Evolutionary conservation across 2,113 vertebrate species (phyloP), one percentile per base, ranked within the genome.

Genomic region (Sapajus apella): DNA sequence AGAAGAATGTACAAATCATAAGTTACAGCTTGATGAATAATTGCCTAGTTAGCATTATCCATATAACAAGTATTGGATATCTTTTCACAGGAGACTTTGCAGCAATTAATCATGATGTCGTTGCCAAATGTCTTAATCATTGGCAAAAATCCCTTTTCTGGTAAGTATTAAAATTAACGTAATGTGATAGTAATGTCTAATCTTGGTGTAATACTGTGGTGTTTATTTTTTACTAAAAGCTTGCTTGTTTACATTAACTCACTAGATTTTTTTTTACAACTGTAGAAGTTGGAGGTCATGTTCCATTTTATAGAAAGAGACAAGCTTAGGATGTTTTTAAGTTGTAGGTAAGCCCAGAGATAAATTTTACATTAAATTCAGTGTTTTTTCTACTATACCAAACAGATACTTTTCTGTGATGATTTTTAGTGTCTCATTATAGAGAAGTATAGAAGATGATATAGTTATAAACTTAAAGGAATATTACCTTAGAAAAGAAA

Each of bases 41-140:
- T 95, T 75, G 79, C 18, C 20, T 66, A 70, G 14, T 45, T 45
- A 87, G 8, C 47, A 85, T 87, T 95, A 87, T 18, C n/a, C 30
- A 9, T 87, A 35, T 20, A 87, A 40, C 93, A 87, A 90, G 23
- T 43, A 55, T 93, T 93, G 84, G 27, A 1, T 96, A 45, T 98
- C n/a, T 88, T 97, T 98, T 98, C 97, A 43, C 97, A 99, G 99
- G 99, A 99, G 97, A 99, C 97, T 94, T 99, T 99, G 96, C 99
- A 99, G 98, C 99, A 99, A 96, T 98, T 99, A 97, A 99, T 99
- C 92, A 99, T 99, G 99, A 99, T 99, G 99, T 99, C 99, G 97
- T 98, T 99, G 97, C 99, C 99, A 95, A 99, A 99, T 93, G 99
- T 99, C 88, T 98, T 99, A 98, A 98, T 99, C 90, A 99, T 99